A percentile compares a stretch with the other conserved stretches of the same genome.
phyloP scores from a whole-genome alignment of 37 sponge, comb jelly and placozoan species.

The Oscarella lobularis region DNA sequence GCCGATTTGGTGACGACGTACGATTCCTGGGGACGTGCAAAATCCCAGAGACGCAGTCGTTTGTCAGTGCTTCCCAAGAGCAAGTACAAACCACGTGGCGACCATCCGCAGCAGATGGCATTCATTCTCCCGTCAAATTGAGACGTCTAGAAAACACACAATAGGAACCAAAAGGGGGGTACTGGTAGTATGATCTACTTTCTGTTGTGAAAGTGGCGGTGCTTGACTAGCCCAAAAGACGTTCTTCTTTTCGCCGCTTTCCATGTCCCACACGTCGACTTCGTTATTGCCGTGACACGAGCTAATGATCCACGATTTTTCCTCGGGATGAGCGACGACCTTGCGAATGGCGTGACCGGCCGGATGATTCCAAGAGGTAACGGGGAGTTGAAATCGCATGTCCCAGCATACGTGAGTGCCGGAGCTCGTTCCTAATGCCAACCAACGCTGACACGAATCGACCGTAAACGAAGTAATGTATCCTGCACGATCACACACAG shows the following conservation, averaged over 20 bases:
- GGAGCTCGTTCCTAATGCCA: conserved; percentile 64
- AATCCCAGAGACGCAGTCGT: conserved; percentile 58
- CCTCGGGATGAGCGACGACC: not conserved
- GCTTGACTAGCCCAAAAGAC: not conserved
- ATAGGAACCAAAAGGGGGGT: not conserved
- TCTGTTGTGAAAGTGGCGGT: not conserved
- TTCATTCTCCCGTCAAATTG: not conserved
- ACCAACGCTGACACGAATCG: conserved; percentile 65
- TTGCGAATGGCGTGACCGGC: conserved; percentile 3
- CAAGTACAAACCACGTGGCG: not conserved
- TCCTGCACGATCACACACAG: too few relatives aligned
- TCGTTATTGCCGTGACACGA: not conserved
- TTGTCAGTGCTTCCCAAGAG: conserved; percentile 67
- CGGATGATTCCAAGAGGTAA: conserved; percentile 55
- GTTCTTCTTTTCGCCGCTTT: not conserved
- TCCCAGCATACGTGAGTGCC: conserved; percentile 90
- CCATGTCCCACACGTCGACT: not conserved
- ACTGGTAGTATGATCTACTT: not conserved
- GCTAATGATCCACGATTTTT: not conserved
- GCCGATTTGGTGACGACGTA: not conserved
- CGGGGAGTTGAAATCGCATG: conserved; percentile 85
- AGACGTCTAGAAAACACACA: not conserved
- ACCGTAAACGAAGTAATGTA: conserved; percentile 50
- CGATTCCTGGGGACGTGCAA: not conserved
- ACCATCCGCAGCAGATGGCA: not conserved